Evolutionary conservation across 2,113 vertebrate species (phyloP), one percentile per base, ranked within the genome.

Genomic region (Peromyscus maniculatus): DNA sequence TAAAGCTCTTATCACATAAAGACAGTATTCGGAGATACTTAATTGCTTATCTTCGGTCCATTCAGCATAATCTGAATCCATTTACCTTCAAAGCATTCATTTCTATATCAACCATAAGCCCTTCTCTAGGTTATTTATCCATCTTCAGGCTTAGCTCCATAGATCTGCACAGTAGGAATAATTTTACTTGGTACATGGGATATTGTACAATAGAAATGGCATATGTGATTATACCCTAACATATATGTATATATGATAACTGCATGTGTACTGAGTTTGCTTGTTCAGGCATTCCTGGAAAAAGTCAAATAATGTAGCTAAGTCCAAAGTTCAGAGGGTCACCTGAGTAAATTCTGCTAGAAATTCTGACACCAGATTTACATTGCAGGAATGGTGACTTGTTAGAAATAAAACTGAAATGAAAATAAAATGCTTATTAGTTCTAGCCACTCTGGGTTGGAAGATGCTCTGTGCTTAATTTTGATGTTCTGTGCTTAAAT

Each of bases 401-500:
- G 7, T 71, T 77, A 31, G 12, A 97, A 90, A 87, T 83, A 83
- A 80, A 55, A 59, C 13, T 79, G 36, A 7, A 67, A 39, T 59
- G 7, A 33, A 31, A 96, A 72, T 80, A 79, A 95, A 43, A 28
- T 78, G 12, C 33, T 74, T 91, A 7, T 4, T 21, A 95, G 57
- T 92, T 92, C 43, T 95, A 79, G 19, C 91, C n/a, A 16, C 28
- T 88, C 55, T 39, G 33, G 7, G 22, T 59, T 33, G 43, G 79
- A 91, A 64, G 11, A 87, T 5, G 21, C 89, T 72, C 17, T 72
- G 36, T 89, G 74, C 91, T 94, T 93, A 89, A 90, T 71, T 75
- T 75, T n/a, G 67, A 86, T 82, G 87, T 49, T 82, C 22, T 87
- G 13, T 9, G 87, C 33, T 93, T 91, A 82, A 24, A 64, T 52